Evolutionary conservation across 2,113 vertebrate genomes (phyloP), one percentile per base, ranked within the genome.

Genomic region (Bettongia penicillata): DNA sequence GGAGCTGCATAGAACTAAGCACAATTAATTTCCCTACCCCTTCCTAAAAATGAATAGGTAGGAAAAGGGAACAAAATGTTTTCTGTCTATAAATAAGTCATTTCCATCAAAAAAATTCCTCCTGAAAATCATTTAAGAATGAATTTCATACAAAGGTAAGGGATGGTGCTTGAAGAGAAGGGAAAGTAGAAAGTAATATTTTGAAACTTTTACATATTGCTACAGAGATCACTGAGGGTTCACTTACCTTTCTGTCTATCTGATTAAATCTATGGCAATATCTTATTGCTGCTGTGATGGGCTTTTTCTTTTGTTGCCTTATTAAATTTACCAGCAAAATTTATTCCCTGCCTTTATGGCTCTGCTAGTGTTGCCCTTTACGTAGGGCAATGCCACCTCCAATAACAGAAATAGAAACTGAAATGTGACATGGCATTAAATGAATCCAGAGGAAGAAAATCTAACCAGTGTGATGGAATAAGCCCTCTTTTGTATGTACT

Each of bases 251-350:
- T 23, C 68, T 77, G 47, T 94, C 77, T 93, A 94, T 96, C 95
- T 97, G 96, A 97, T 95, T 96, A 89, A 97, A 94, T 92, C 91
- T 91, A 52, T n/a, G 94, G 96, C 68, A 84, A 96, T 97, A 98
- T 0, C 61, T 50, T 9, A 14, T 84, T 93, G 92, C 93, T 94
- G 53, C 77, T 61, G 8, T 53, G 37, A 89, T 93, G 50, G 84
- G 97, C 91, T 95, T 93, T 95, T 96, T 95, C 95, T 97, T 97
- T 95, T 95, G 51, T 93, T 93, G 90, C 26, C 53, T 84, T 95
- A 28, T 92, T 96, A 93, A 95, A 94, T 94, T 94, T 51, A 92
- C 48, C 37, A 90, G 77, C 90, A 93, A 93, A 91, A 92, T n/a
- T 90, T 94, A 93, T 51, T 96, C 93, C 95, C 93, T 84, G 31